Conservation (phyloP, 2,113 vertebrate species). For the Gavia stellata region DNA sequence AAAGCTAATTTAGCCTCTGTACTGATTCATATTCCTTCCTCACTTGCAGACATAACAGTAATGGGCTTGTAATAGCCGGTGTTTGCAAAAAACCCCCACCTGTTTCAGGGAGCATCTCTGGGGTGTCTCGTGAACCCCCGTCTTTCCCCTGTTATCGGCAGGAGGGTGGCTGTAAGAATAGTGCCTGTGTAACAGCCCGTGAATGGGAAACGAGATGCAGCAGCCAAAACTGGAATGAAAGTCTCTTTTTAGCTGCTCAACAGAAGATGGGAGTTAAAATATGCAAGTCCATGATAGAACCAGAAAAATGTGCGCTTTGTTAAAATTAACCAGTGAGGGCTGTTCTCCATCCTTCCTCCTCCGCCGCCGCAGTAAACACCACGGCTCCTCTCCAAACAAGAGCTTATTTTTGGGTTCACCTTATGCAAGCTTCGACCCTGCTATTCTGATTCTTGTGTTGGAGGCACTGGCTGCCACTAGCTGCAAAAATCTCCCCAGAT, state of each 20-base stretch:
- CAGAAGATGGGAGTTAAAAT: constrained; percentile 65
- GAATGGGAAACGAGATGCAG: neutral
- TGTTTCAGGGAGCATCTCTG: neutral
- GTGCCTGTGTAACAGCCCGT: constrained; percentile 46
- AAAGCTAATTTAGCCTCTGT: neutral
- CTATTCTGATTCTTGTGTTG: neutral
- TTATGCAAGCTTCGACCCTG: neutral
- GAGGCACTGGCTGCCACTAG: neutral
- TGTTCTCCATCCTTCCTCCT: constrained; percentile 14
- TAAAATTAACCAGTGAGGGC: constrained; percentile 22
- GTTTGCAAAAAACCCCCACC: neutral
- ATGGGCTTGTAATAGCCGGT: neutral
- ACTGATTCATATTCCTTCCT: constrained; percentile 9
- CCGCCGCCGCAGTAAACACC: neutral
- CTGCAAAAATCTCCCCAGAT: neutral
- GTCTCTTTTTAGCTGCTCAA: constrained; percentile 66
- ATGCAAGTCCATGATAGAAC: neutral
- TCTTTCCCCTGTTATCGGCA: neutral
- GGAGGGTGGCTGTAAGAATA: constrained; percentile 33
- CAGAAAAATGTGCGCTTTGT: constrained; percentile 47
- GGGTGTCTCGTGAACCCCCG: neutral
- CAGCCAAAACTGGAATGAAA: constrained; percentile 65
- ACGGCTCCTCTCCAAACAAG: neutral
- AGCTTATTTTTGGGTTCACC: neutral
- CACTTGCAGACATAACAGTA: neutral